phyloP scores from a whole-genome alignment of 2,113 vertebrate genomes.

The Sclerurus mexicanus region DNA sequence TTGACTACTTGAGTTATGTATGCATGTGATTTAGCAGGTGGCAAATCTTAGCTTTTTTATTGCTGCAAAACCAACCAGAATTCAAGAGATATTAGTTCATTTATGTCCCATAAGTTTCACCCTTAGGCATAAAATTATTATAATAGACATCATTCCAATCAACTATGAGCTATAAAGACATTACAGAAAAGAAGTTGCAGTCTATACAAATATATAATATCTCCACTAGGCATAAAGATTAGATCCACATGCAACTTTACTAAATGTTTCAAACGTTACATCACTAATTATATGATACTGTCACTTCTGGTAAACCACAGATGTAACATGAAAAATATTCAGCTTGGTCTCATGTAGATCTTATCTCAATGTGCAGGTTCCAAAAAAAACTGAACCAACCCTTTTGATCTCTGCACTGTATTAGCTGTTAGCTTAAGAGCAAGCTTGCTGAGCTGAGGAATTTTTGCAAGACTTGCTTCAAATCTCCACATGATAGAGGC shows the following conservation, averaged over 20 bases:
- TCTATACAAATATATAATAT: constrained; percentile 8
- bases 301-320: constrained; percentile 60
- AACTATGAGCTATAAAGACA: constrained; percentile 9
- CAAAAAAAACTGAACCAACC: constrained; percentile 35
- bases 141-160: constrained; percentile 4
- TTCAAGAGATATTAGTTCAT: not conserved
- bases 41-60: not conserved
- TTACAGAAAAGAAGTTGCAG: constrained; percentile 28
- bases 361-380: constrained; percentile 50
- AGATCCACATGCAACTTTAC: constrained; percentile 44
- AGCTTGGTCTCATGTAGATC: constrained; percentile 48
- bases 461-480: constrained; percentile 54
- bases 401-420: constrained; percentile 58
- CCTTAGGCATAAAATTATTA: not conserved
- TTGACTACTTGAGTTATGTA: not conserved
- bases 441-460: constrained; percentile 47
- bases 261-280: constrained; percentile 57
- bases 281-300: constrained; percentile 61
- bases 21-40: not conserved
- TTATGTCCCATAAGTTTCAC: not conserved
- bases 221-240: constrained; percentile 53
- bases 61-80: not conserved
- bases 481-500: constrained; percentile 44
- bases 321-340: constrained; percentile 64
- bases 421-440: constrained; percentile 52